phyloP scores from a whole-genome alignment of 35 echinoderm and acorn worm genomes.

The Anneissia japonica region DNA sequence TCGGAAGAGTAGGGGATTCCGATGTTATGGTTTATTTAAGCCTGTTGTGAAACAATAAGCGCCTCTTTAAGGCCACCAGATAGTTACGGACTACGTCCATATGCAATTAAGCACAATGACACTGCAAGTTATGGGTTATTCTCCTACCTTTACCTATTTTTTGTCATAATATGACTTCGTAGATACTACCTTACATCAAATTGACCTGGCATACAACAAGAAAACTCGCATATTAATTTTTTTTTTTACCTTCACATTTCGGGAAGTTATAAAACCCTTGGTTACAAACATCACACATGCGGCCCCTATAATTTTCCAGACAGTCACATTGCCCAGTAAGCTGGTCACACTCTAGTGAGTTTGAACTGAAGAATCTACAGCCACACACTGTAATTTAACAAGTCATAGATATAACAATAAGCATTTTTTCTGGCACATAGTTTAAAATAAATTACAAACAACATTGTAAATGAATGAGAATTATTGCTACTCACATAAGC shows the following conservation, averaged over 20 bases:
- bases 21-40: too few species aligned
- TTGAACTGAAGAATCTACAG: slow-evolving; percentile 56
- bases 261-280: slow-evolving; percentile 78
- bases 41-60: too few species aligned
- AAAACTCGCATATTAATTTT: too few species aligned
- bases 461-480: neutral
- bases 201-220: too few species aligned
- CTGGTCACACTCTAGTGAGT: slow-evolving; percentile 67
- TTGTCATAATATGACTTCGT: too few species aligned
- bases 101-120: too few species aligned
- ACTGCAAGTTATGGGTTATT: too few species aligned
- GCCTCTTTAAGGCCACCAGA: too few species aligned
- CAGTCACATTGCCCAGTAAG: slow-evolving; percentile 78
- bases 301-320: slow-evolving; percentile 48
- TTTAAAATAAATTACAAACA: neutral
- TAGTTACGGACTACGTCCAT: too few species aligned
- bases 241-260: slow-evolving; percentile 49
- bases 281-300: slow-evolving; percentile 63
- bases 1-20: too few species aligned
- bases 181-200: too few species aligned
- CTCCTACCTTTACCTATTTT: too few species aligned
- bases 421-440: neutral
- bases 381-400: slow-evolving; percentile 61
- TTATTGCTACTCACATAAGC: slow-evolving; percentile 35
- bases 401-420: neutral